A percentile compares a stretch with the other conserved stretches of the same genome.
These are phyloP conservation scores for Actinemys pallida DNA, from an alignment of 2,113 vertebrate genomes.

Conservation along the genomic window DNA sequence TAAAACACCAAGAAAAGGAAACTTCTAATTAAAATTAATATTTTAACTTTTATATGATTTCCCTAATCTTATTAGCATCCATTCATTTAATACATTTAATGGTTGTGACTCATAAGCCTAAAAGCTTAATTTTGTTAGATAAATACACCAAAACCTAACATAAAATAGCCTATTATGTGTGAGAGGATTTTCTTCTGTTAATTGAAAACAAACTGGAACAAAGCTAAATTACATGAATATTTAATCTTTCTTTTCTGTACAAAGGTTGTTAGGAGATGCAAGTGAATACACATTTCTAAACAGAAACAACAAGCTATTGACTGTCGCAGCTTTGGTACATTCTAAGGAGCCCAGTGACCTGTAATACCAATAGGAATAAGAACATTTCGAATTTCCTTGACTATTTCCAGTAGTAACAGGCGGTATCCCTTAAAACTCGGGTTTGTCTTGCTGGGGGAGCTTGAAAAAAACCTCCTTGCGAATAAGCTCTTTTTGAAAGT, in stretches of 20 bases:
- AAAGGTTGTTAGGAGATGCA: conserved; percentile 64
- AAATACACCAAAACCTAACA: conserved; percentile 71
- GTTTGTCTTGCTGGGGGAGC: neutral
- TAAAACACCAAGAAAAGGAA: neutral
- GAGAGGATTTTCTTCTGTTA: conserved; percentile 77
- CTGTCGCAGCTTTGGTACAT: conserved; percentile 41
- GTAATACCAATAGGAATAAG: conserved; percentile 36
- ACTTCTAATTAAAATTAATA: conserved; percentile 48
- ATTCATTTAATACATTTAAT: conserved; percentile 59
- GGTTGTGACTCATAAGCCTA: conserved; percentile 46
- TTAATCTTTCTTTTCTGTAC: conserved; percentile 75
- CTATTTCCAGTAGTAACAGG: neutral
- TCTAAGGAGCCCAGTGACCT: conserved; percentile 58
- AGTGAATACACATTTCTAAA: conserved; percentile 47
- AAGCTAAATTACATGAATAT: conserved; percentile 76
- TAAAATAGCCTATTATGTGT: conserved; percentile 64
- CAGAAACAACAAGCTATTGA: conserved; percentile 70
- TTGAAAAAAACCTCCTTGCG: neutral
- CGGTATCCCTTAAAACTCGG: neutral
- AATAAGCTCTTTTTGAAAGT: conserved; percentile 7
- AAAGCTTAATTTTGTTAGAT: conserved; percentile 65
- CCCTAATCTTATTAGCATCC: conserved; percentile 14
- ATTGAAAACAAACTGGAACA: conserved; percentile 79
- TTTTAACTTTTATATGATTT: conserved; percentile 28
- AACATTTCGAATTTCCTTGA: neutral